A percentile compares a stretch with the other conserved stretches of the same genome.
phyloP scores from a whole-genome alignment of 2,888 invertebrate genomes.

The Aspidapion aeneum region DNA sequence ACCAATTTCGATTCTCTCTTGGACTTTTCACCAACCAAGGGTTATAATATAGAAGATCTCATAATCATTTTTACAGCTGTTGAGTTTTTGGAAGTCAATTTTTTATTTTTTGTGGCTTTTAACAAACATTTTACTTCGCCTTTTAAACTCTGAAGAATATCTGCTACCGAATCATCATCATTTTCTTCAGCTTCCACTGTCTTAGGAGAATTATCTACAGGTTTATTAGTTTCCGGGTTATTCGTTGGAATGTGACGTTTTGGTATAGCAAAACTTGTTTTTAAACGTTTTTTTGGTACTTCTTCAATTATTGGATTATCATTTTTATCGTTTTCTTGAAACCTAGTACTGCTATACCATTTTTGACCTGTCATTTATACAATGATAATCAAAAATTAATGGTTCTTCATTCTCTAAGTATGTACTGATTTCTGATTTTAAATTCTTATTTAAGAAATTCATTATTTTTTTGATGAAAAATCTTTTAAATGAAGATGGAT shows the following conservation, averaged over 20 bases:
- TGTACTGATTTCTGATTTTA: background rate
- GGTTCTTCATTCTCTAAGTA: background rate
- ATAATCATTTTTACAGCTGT: constrained; percentile 28
- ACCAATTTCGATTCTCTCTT: too few species aligned
- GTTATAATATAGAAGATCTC: constrained; percentile 26
- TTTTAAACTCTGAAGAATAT: constrained; percentile 28
- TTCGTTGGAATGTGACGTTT: too few species aligned
- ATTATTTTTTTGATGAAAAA: background rate
- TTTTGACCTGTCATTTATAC: background rate
- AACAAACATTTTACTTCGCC: constrained; percentile 31
- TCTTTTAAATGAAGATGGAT: background rate
- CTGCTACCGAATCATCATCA: constrained; percentile 17
- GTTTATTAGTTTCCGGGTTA: too few species aligned
- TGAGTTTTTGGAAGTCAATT: constrained; percentile 29
- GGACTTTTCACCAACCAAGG: too few species aligned
- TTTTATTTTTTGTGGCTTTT: constrained; percentile 29
- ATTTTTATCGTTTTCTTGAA: too few species aligned
- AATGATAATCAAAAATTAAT: background rate
- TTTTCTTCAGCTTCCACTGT: too few species aligned
- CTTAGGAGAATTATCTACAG: too few species aligned
- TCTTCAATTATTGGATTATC: too few species aligned
- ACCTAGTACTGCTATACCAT: background rate
- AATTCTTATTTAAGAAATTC: background rate
- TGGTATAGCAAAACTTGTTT: too few species aligned
- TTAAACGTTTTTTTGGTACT: too few species aligned